Base-by-base conservation (phyloP, 1,140 invertebrate species). In the Anadara kagoshimensis region DNA sequence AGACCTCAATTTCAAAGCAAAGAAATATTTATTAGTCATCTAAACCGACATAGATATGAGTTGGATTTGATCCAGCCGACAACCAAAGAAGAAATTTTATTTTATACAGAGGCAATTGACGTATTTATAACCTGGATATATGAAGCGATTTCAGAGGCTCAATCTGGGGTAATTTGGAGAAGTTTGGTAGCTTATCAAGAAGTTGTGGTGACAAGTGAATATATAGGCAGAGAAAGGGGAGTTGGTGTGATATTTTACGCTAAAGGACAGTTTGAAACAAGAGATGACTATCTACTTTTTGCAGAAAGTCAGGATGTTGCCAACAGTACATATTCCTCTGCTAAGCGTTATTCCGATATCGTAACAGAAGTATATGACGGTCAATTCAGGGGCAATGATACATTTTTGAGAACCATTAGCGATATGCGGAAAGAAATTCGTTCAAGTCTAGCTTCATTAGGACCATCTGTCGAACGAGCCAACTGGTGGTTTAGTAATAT, bases 261-360 rank as follows among this genome's bases (percentile, higher is more conserved):
- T 1, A 56, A 64, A 11, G 81, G 81, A 11, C 64, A 67, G 14
- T 83, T 83, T 58, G 41, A 57, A 20, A 71, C 61, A 11, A 58
- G 65, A 62, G 78, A 76, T n/a, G 78, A 81, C n/a, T 81, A 83
- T 58, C 57, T 78, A 0, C 63, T 72, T 36, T 83, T 81, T 64
- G 59, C 78, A 0, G 75, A 83, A 56, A 77, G 76, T 44, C 80
- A 82, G 57, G 82, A 82, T 44, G 70, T 69, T 18, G 75, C 73
- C 3, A 82, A 80, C 43, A 63, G 66, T 1, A 75, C 80, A 2
- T 76, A 82, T 58, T 61, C 73, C 18, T 73, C 79, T n/a, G 80
- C 78, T 14, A 63, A 73, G 24, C 66, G 71, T 36, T 83, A 81
- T 74, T 83, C 79, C 16, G 58, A 78, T 20, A 26, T 77, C n/a